Evolutionary conservation across 2,888 invertebrate genomes (phyloP), one percentile per base, ranked within the genome.

Genomic region (Cephonodes hylas): DNA sequence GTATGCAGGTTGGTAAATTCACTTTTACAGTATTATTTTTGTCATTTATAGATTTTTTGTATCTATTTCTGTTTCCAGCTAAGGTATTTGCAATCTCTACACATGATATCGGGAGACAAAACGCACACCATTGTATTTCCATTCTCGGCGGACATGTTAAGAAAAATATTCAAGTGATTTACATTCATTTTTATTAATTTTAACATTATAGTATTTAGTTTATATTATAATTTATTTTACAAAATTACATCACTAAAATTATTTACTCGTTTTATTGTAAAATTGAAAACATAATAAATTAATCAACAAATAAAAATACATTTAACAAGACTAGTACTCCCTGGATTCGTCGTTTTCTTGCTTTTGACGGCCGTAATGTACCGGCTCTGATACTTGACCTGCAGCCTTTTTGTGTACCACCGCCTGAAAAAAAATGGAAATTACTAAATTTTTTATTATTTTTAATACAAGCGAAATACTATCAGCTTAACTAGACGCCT

Each of bases 51-150:
- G 57, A 23, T 34, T 48, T 53, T 34, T 58, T 34, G 20, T 44
- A 42, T 6, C 60, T 58, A 61, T 13, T 38, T 48, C 93, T 31
- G 48, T 58, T 58, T 38, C 83, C 85, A 96, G 96, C 80, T 96
- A 61, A 93, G 96, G 48, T 96, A 96, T 84, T 88, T 97, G 66
- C 97, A 98, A 93, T 97, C 98, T 0, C 86, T 98, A 64, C 97
- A 94, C 88, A 95, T 95, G 76, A 97, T 98, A 75, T 95, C 97
- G 0, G 96, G 96, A 0, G 97, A 97, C 81, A 96, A 96, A 85
- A 97, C 97, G 76, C 97, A 97, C 0, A 98, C 97, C 0, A 96
- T 98, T 70, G 95, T 98, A 15, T 96, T 98, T 85, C 98, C 98
- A 1, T 87, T 97, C 69, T 97, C 97, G 1, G 93, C 96, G 75